A percentile compares a stretch with the other conserved stretches of the same genome.
These are phyloP conservation scores for Artibeus jamaicensis DNA, from an alignment of 2,797 vertebrate species.

Conservation along the genomic window DNA sequence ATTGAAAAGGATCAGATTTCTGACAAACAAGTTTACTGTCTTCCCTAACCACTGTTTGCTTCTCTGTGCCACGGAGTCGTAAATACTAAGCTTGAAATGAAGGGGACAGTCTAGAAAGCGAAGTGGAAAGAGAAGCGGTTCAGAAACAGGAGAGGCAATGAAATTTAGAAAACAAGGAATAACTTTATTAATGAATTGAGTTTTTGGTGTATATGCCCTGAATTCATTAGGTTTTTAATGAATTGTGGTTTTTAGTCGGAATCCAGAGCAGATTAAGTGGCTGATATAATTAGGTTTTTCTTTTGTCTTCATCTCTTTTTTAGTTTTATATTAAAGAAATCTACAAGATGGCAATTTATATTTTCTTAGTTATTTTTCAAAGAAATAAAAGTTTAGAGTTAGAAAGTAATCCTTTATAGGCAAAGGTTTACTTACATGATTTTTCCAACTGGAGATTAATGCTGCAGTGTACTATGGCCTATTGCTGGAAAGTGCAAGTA, in stretches of 20 bases:
- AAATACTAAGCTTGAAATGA: slow-evolving; percentile 48
- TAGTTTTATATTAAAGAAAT: neutral
- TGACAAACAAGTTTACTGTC: slow-evolving; percentile 30
- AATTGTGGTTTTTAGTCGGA: slow-evolving; percentile 40
- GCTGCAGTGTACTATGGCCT: slow-evolving; percentile 58
- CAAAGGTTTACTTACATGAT: neutral
- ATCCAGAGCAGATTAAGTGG: neutral
- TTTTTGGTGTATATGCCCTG: neutral
- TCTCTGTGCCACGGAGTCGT: neutral
- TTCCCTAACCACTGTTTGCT: slow-evolving; percentile 47
- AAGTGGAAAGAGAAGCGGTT: slow-evolving; percentile 38
- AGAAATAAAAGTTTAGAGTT: slow-evolving; percentile 33
- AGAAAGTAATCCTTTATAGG: slow-evolving; percentile 47
- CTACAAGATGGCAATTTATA: neutral
- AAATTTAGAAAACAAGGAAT: slow-evolving; percentile 35
- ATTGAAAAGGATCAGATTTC: slow-evolving; percentile 81
- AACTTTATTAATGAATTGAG: slow-evolving; percentile 41
- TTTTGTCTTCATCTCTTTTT: neutral
- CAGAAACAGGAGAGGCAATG: slow-evolving; percentile 27
- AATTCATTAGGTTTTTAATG: slow-evolving; percentile 42
- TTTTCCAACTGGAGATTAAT: slow-evolving; percentile 51
- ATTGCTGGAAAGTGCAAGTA: slow-evolving; percentile 64
- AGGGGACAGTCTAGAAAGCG: slow-evolving; percentile 11
- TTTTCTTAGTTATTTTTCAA: slow-evolving; percentile 39
- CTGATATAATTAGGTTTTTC: slow-evolving; percentile 23